Base-by-base conservation (phyloP, 2,888 invertebrate species). In the Rhingia rostrata region DNA sequence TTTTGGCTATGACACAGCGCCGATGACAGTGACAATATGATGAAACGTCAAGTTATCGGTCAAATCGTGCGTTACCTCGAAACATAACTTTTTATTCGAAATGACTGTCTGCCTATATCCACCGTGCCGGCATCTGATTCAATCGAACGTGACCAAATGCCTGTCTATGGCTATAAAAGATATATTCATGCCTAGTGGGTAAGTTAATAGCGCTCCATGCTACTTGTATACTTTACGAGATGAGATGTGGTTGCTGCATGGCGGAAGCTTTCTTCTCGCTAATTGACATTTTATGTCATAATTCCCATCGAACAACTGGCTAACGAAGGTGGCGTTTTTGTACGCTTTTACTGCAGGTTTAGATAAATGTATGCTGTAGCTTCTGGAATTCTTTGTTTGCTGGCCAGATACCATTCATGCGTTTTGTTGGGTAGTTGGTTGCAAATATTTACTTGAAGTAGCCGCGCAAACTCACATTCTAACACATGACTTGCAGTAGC, bases 201-300 rank as follows among this genome's bases (percentile, higher is more conserved):
- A n/a, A 3, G 22, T 39, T 37, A 14, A 22, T 37, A 56, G 14
- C 10, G 14, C 9, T 41, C n/a, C 5, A 22, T 22, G 4, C 0
- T 14, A 22, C 4, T 3, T 9, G 2, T 9, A 3, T 32, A 51
- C 32, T 30, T 7, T 30, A 47, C 4, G n/a, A 56, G 41, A 41
- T 41, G 10, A 32, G 5, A 33, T 6, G 47, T 45, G 10, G 33
- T 45, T 77, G 47, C 14, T 32, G 9, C 12, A 79, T 79, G 66
- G 73, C 79, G 79, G 79, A 79, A 79, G 72, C 73, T 61, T 61
- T 73, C 60, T 79, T 73, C 79, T 54, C 54, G 66, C 32, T 61
- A 80, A 73, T 80, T 73, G 79, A 67, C 73, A 73, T 73, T 80
- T 80, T 73, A 80, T 80, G 79, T 80, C 73, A 80, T 73, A 73